Evolutionary conservation across 2,113 vertebrate genomes (phyloP).

Genomic region (Prietella phreatophila): DNA sequence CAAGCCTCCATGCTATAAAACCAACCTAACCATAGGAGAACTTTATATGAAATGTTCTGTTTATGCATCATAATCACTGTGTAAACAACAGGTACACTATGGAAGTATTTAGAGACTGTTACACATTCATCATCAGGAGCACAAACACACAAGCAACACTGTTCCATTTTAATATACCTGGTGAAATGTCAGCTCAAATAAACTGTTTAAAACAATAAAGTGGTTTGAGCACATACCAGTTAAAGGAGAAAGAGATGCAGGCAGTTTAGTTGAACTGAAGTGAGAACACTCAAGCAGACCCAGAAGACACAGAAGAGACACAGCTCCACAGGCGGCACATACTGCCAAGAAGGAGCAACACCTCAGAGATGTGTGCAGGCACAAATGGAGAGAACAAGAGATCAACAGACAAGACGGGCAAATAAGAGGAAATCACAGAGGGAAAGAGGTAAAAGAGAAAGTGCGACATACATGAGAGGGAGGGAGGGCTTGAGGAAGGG

Average conservation of each 20-base stretch:
- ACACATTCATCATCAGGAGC: background rate
- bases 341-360: conserved; percentile 57
- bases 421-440: background rate
- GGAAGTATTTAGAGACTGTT: background rate
- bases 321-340: conserved; percentile 28
- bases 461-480: background rate
- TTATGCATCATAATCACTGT: background rate
- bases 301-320: conserved; percentile 89
- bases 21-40: background rate
- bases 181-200: background rate
- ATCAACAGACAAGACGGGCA: background rate
- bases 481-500: background rate
- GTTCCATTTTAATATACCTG: background rate
- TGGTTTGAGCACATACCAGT: conserved; percentile 77
- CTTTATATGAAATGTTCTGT: background rate
- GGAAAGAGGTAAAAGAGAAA: background rate
- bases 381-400: conserved; percentile 16
- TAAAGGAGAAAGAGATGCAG: conserved; percentile 88
- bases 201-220: background rate
- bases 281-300: conserved; percentile 85
- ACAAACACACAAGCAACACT: background rate
- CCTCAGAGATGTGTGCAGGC: conserved; percentile 55
- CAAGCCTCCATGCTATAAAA: background rate
- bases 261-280: conserved; percentile 85
- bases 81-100: background rate